Evolutionary conservation across 2,888 invertebrate genomes (phyloP), one percentile per base, ranked within the genome.

Genomic region (Torymus tubicola): DNA sequence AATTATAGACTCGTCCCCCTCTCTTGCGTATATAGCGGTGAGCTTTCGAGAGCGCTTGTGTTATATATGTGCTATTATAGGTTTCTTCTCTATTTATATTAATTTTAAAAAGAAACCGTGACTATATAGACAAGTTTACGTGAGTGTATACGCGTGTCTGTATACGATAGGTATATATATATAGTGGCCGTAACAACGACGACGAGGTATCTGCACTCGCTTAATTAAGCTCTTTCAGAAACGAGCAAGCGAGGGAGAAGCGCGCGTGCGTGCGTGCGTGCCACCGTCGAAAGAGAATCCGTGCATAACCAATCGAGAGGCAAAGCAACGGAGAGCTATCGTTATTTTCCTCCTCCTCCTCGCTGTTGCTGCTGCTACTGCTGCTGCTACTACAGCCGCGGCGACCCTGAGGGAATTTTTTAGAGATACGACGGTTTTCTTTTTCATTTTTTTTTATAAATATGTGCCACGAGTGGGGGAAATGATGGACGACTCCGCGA

Each of bases 1-100:
- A 75, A 75, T 75, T 21, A 68, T 75, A 75, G 75, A 75, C 75
- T 75, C 75, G 68, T 65, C 75, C 68, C 65, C n/a, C 55, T 21
- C 18, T 18, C 55, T 12, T 18, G 42, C 52, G 16, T 4, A 57
- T n/a, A 5, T 2, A 21, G 12, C 21, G 60, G 52, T 21, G 14
- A 68, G 67, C n/a, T 68, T 68, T 68, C 55, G 14, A 24, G 21
- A 11, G 53, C 52, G 67, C 8, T 10, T 52, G 16, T 13, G 24
- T 12, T 8, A 8, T 24, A 14, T 8, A 8, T 24, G 21, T 42
- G 42, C 10, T 11, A 24, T 11, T 60, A 10, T 5, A 21, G 18
- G 61, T 24, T 55, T 55, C 55, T 55, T 24, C 21, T 1, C n/a
- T n/a, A n/a, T n/a, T n/a, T 68, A 42, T 42, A 42, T 42, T 42